Evolutionary conservation across 1,140 invertebrate species (phyloP), one percentile per base, ranked within the genome.

Genomic region (Euborellia annulipes): DNA sequence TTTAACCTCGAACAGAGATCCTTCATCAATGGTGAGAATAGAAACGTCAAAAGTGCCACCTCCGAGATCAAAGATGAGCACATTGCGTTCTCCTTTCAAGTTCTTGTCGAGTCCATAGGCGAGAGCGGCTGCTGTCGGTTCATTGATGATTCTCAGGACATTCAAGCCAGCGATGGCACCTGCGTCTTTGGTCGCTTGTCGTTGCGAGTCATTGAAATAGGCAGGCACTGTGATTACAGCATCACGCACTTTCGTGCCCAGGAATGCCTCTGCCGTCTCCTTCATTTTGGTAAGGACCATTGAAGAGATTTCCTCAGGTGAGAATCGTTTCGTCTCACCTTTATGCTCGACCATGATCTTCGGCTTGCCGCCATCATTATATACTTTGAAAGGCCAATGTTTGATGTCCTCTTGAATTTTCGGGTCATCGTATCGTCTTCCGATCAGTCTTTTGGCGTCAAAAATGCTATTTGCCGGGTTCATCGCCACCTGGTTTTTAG

Each of bases 81-180:
- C 75, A 55, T 78, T 82, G 47, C 74, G 76, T 50, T 76, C 76
- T 1, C 86, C 87, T 67, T 78, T 72, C 2, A 84, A 62, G 51
- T 86, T 83, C 58, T 86, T 88, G 55, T 88, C 84, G 7, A 88
- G 62, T 14, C 85, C 85, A 56, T 89, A 89, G 22, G 85, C 84
- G 4, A 89, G 59, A 16, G 85, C 84, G 1, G 85, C 85, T 8
- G 82, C 82, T 2, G 83, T 88, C 0, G 81, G 78, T 58, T 61
- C 85, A 52, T 71, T 71, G 52, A 89, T 86, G 49, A 89, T 86
- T 51, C 85, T 67, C n/a, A 89, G 61, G 9, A 90, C 83, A 57
- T 85, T 87, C 0, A 87, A 54, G 2, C 77, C 83, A 43, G 77
- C 70, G 55, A 86, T 85, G 2, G 67, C 68, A 11, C 80, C 83